Evolutionary conservation across 2,888 invertebrate species (phyloP).

Genomic region (Eulithis prunata): DNA sequence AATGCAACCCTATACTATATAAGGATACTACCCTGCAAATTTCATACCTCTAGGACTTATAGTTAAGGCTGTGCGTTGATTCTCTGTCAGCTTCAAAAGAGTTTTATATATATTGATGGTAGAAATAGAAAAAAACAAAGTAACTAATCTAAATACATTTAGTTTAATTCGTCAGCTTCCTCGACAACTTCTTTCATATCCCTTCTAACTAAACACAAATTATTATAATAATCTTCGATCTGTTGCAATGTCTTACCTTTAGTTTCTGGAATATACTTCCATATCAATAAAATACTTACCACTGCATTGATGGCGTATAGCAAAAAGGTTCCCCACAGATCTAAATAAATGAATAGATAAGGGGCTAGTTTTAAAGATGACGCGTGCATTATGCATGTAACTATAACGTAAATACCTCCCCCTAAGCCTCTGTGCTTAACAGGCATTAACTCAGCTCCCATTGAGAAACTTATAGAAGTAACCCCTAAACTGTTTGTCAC

Average conservation of each 20-base stretch:
- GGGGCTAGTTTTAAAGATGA: conserved; percentile 38
- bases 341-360: conserved; percentile 36
- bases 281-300: conserved; percentile 30
- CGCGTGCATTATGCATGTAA: conserved; percentile 32
- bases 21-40: too few relatives aligned
- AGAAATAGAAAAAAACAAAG: too few relatives aligned
- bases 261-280: conserved; percentile 41
- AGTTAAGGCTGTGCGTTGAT: too few relatives aligned
- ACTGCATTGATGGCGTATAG: conserved; percentile 31
- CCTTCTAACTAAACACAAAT: too few relatives aligned
- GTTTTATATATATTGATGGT: too few relatives aligned
- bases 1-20: too few relatives aligned
- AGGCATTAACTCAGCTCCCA: conserved; percentile 40
- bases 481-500: conserved; percentile 30
- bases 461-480: conserved; percentile 22
- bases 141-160: too few relatives aligned
- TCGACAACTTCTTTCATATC: too few relatives aligned
- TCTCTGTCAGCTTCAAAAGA: too few relatives aligned
- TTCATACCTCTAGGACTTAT: too few relatives aligned
- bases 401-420: conserved; percentile 34
- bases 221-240: conserved; percentile 35
- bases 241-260: conserved; percentile 38
- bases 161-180: too few relatives aligned
- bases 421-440: conserved; percentile 42
- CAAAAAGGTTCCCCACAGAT: conserved; percentile 40